phyloP scores from a whole-genome alignment of 2,888 invertebrate species.

The Pollenia amentaria region DNA sequence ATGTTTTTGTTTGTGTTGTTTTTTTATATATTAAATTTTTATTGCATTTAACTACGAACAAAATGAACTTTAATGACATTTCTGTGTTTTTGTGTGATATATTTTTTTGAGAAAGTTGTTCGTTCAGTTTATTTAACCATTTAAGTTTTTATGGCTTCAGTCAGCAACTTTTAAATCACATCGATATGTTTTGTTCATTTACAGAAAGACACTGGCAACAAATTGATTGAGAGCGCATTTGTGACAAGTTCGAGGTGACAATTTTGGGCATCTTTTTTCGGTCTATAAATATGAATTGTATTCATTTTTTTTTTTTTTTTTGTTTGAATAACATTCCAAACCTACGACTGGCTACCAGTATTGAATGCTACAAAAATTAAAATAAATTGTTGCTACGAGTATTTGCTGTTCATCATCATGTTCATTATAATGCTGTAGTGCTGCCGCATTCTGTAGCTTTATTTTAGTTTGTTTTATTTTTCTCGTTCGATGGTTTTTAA shows the following conservation, averaged over 20 bases:
- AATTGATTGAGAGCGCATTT: constrained; percentile 51
- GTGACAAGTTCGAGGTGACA: constrained; percentile 54
- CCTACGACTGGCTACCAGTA: not conserved
- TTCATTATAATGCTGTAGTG: constrained; percentile 12
- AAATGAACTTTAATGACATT: constrained; percentile 46
- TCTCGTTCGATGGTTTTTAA: constrained; percentile 76
- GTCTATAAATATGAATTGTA: constrained; percentile 5
- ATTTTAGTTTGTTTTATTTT: not conserved
- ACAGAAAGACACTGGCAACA: constrained; percentile 24
- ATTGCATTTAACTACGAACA: constrained; percentile 19
- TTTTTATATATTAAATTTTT: not conserved
- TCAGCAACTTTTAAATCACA: constrained; percentile 37
- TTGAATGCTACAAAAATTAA: constrained; percentile 11
- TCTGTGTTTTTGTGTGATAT: not conserved
- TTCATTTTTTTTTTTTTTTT: constrained; percentile 38
- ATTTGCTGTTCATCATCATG: constrained; percentile 24
- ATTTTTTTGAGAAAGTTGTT: constrained; percentile 34
- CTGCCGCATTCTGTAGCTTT: not conserved
- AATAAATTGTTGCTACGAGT: constrained; percentile 39
- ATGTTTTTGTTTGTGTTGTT: not conserved
- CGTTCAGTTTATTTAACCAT: constrained; percentile 22
- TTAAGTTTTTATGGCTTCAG: not conserved
- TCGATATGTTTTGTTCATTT: constrained; percentile 14
- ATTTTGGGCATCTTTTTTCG: constrained; percentile 5
- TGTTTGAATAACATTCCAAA: constrained; percentile 20